These are phyloP conservation scores for Stichopus chloronotus DNA, from an alignment of 35 echinoderm and acorn worm species.

Conservation along the genomic window DNA sequence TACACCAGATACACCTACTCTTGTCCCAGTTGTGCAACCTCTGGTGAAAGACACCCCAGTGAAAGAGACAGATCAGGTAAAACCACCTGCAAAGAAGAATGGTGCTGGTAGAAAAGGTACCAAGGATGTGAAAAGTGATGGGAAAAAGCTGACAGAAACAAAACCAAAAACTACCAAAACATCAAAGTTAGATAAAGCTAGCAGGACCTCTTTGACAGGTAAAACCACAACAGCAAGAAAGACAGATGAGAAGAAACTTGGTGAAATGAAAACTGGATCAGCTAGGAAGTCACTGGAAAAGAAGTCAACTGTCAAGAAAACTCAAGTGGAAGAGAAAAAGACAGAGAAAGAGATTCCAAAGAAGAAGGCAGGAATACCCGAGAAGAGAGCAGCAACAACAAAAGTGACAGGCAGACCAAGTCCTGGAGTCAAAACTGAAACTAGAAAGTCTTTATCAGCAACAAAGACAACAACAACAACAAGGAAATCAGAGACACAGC, in stretches of 20 bases:
- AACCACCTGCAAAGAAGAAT: slow-evolving; percentile 11
- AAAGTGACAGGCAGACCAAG: slow-evolving; percentile 47
- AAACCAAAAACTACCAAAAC: slow-evolving; percentile 44
- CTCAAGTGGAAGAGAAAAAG: slow-evolving; percentile 50
- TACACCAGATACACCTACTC: slow-evolving; percentile 2
- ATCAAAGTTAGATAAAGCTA: slow-evolving; percentile 25
- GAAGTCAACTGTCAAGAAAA: slow-evolving; percentile 58
- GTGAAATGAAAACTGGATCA: slow-evolving; percentile 48
- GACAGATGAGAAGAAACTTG: slow-evolving; percentile 59
- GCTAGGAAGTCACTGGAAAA: slow-evolving; percentile 43
- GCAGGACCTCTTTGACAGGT: slow-evolving; percentile 42
- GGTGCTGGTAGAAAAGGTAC: slow-evolving; percentile 20
- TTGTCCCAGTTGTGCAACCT: slow-evolving; percentile 1
- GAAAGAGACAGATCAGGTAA: neutral
- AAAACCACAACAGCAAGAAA: slow-evolving; percentile 58
- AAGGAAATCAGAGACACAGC: slow-evolving; percentile 68
- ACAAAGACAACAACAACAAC: slow-evolving; percentile 62
- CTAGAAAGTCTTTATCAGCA: neutral
- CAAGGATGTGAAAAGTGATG: slow-evolving; percentile 35
- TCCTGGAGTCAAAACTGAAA: slow-evolving; percentile 11
- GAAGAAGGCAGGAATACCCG: slow-evolving; percentile 44
- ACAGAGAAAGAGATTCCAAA: slow-evolving; percentile 61
- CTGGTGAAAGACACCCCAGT: neutral
- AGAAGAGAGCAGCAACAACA: slow-evolving; percentile 54
- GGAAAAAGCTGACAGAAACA: neutral